A percentile compares a stretch with the other conserved stretches of the same genome.
These are phyloP conservation scores for Syngnathus floridae DNA, from an alignment of 2,113 vertebrate species.

Conservation along the genomic window DNA sequence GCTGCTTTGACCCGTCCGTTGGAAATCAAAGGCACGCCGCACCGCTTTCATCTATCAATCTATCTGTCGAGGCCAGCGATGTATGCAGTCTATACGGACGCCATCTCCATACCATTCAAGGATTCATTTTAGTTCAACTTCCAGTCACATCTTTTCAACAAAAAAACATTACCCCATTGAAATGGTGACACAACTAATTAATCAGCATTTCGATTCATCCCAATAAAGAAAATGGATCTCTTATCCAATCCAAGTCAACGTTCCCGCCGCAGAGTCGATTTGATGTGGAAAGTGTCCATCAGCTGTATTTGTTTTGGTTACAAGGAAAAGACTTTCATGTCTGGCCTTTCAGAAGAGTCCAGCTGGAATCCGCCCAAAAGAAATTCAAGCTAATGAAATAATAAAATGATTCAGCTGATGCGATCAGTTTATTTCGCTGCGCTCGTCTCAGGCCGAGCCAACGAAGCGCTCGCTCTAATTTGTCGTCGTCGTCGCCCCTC, in stretches of 20 bases:
- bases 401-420: conserved; percentile 8
- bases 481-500: conserved; percentile 1
- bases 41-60: background rate
- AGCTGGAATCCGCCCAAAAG: conserved; percentile 4
- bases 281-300: no score
- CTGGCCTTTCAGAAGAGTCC: background rate
- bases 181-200: no score
- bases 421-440: conserved; percentile 7
- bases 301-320: background rate
- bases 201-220: no score
- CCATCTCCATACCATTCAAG: no score
- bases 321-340: background rate
- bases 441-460: conserved; percentile 3
- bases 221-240: no score
- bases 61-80: no score
- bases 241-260: background rate
- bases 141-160: no score
- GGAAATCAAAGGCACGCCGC: background rate
- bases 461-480: background rate
- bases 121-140: no score
- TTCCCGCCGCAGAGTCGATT: background rate
- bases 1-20: conserved; percentile 5
- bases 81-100: no score
- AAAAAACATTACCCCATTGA: no score
- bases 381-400: conserved; percentile 10